Percentiles rank a stretch among this genome's conserved stretches.
phyloP scores from a whole-genome alignment of 2,888 invertebrate species.

The Volucella zonaria region DNA sequence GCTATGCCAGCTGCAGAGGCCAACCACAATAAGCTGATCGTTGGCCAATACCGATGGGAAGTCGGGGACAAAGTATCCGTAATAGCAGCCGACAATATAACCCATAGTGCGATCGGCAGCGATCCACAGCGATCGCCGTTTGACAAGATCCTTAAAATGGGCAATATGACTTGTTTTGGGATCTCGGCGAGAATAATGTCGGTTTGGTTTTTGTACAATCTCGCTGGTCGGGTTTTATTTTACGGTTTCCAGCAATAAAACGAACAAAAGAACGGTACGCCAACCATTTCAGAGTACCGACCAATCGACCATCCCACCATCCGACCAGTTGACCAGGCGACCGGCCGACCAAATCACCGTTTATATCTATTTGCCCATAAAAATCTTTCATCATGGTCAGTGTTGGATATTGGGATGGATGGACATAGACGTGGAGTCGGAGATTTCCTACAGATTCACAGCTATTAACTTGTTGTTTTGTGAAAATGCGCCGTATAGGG shows the following conservation, averaged over 20 bases:
- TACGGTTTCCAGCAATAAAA: conserved; percentile 37
- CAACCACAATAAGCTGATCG: background rate
- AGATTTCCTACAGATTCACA: conserved; percentile 67
- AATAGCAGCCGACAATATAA: conserved; percentile 50
- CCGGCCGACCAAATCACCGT: conserved; percentile 27
- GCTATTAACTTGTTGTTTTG: conserved; percentile 70
- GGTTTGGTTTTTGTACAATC: conserved; percentile 61
- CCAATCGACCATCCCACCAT: too few relatives aligned
- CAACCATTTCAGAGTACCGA: background rate
- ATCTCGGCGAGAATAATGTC: conserved; percentile 74
- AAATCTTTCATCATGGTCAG: conserved; percentile 63
- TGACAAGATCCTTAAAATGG: conserved; percentile 78
- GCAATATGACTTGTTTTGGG: conserved; percentile 77
- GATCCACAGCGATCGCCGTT: conserved; percentile 65
- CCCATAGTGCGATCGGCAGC: conserved; percentile 25
- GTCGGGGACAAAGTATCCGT: conserved; percentile 14
- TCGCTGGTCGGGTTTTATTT: conserved; percentile 57
- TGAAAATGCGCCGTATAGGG: conserved; percentile 18
- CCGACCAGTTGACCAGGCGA: too few relatives aligned
- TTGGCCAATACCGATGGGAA: conserved; percentile 8
- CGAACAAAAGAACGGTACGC: conserved; percentile 37
- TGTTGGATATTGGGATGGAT: conserved; percentile 21
- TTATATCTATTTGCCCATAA: conserved; percentile 73
- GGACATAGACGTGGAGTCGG: conserved; percentile 1
- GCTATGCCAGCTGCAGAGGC: background rate